Evolutionary conservation across 2,113 vertebrate species (phyloP).

Genomic region (Lichenostomus cassidix): DNA sequence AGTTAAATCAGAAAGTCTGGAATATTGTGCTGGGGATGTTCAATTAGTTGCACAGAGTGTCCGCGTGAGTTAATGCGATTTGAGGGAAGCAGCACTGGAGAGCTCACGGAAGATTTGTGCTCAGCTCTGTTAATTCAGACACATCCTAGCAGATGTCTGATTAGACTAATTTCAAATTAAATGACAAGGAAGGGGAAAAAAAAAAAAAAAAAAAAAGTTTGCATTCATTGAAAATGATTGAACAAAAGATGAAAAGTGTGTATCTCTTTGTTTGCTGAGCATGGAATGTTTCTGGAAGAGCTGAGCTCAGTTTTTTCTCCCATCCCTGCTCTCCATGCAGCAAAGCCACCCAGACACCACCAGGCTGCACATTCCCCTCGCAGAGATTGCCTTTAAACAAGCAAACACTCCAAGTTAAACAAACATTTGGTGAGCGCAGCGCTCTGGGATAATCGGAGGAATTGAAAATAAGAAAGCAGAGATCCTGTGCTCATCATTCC

Average conservation of each 20-base stretch:
- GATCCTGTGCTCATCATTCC: neutral
- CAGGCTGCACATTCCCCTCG: neutral
- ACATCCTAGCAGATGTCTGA: conserved; percentile 43
- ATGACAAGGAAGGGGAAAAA: neutral
- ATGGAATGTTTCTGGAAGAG: neutral
- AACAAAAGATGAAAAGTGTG: neutral
- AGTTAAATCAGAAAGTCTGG: conserved; percentile 15
- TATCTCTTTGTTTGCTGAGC: neutral
- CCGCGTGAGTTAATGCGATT: neutral
- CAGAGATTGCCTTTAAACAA: neutral
- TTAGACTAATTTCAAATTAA: conserved; percentile 48
- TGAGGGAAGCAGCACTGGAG: neutral
- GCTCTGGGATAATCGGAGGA: neutral
- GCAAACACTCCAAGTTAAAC: conserved; percentile 2
- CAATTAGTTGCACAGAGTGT: conserved; percentile 11
- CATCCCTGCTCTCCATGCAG: neutral
- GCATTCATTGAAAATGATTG: neutral
- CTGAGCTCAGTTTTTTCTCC: neutral
- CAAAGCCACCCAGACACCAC: neutral
- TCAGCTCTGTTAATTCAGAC: neutral
- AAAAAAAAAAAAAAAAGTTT: neutral
- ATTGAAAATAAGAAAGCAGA: neutral
- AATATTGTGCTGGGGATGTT: neutral
- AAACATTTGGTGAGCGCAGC: neutral
- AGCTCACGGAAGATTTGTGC: neutral